Base-by-base conservation (phyloP, 2,888 invertebrate species). In the Chymomyza amoena region DNA sequence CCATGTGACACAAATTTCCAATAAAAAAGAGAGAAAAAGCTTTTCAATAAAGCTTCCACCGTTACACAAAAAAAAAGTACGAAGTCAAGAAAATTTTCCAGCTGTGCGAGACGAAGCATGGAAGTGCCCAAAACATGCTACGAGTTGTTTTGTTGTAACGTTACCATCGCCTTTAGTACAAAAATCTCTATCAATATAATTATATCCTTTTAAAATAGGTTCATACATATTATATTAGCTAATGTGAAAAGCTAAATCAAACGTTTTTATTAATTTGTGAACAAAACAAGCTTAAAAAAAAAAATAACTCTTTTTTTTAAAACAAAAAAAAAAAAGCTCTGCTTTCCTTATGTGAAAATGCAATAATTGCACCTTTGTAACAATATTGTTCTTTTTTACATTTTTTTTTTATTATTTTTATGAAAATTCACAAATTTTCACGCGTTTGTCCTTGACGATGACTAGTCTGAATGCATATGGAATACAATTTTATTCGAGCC, bases 41-140 rank as follows among this genome's bases (percentile, higher is more conserved):
- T 18, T 54, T 54, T 54, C 13, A 45, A 45, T 2, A 45, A 45
- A 45, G 39, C 39, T 45, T 45, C 13, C 39, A 45, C 13, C 13
- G 39, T 45, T 45, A 13, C 39, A 4, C 2, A 2, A 45, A 45
- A 45, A 45, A 45, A 13, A 45, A 45, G 10, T 45, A 13, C 39
- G 3, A 13, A 45, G 39, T 13, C 13, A 45, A 13, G 6, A 45
- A 45, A 16, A 54, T 84, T 84, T 81, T 83, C 80, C 80, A 85
- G 81, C 84, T 84, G 84, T 85, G 83, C 81, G 77, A 79, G 72
- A 76, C 72, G 64, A 84, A 83, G 85, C 80, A 83, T 83, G 80
- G 80, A 83, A 80, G 75, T 80, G 83, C 84, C 79, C 77, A 84
- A 80, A 85, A 75, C 85, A 74, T 78, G 71, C 71, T 74, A 72